These are phyloP conservation scores for Cardinalis cardinalis DNA, from an alignment of 2,113 vertebrate species.

Conservation along the genomic window DNA sequence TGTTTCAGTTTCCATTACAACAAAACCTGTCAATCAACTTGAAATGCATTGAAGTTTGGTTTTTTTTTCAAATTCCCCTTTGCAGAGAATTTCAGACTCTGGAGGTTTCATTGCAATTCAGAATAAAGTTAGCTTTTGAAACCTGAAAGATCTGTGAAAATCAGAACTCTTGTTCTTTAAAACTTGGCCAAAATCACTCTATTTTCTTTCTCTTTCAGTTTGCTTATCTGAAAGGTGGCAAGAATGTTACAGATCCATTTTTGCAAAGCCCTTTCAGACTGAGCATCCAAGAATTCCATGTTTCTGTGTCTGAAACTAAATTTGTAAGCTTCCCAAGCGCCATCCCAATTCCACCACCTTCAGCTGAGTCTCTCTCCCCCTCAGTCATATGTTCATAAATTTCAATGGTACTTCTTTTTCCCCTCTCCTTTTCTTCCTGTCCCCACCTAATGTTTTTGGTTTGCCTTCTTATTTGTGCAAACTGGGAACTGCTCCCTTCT, in stretches of 20 bases:
- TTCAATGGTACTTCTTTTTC: neutral
- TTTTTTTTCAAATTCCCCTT: neutral
- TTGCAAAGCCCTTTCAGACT: neutral
- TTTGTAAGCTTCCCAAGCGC: neutral
- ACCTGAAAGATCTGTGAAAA: neutral
- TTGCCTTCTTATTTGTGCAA: neutral
- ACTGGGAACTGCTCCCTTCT: neutral
- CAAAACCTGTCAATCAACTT: slow-evolving; percentile 8
- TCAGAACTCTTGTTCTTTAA: neutral
- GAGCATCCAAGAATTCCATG: neutral
- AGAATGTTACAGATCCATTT: neutral
- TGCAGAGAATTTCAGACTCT: neutral
- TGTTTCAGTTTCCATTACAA: neutral
- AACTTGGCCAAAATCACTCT: neutral
- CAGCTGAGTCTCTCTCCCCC: neutral
- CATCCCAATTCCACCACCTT: neutral
- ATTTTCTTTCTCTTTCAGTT: neutral
- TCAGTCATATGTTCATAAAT: neutral
- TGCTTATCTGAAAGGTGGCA: neutral
- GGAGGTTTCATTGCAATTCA: neutral
- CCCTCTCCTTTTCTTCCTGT: neutral
- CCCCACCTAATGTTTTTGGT: neutral
- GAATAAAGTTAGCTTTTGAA: neutral
- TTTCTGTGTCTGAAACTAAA: neutral
- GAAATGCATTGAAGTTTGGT: neutral